Percentiles rank a stretch among this genome's conserved stretches.
Conservation (phyloP, 1,140 invertebrate species). For the Anagrus nilaparvatae region DNA sequence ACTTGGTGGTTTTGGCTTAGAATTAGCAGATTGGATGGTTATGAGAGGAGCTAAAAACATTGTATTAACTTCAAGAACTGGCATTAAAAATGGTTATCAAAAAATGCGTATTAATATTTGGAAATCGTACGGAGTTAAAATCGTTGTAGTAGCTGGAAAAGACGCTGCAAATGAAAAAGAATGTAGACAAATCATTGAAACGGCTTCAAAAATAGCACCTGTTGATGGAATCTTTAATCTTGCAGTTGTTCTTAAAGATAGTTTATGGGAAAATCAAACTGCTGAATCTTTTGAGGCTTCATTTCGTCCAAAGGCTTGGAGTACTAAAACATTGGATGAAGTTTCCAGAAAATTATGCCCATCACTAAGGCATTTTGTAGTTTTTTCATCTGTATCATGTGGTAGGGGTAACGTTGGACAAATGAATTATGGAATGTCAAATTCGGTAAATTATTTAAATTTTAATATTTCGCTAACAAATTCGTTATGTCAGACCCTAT, state of each 20-base stretch:
- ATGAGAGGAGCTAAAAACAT: conserved; percentile 56
- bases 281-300: conserved; percentile 38
- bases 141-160: conserved; percentile 40
- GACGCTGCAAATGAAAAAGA: conserved; percentile 41
- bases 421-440: conserved; percentile 62
- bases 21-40: conserved; percentile 66
- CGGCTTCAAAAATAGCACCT: conserved; percentile 47
- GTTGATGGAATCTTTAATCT: conserved; percentile 73
- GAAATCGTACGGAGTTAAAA: conserved; percentile 44
- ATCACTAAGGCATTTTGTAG: conserved; percentile 45
- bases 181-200: conserved; percentile 46
- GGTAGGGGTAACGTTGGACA: conserved; percentile 71
- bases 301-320: conserved; percentile 41
- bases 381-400: conserved; percentile 68
- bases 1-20: conserved; percentile 72
- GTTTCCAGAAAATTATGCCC: conserved; percentile 43
- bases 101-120: conserved; percentile 38
- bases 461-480: too few species aligned
- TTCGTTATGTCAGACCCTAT: too few species aligned
- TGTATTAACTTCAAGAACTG: conserved; percentile 59
- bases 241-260: conserved; percentile 52
- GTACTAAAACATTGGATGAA: conserved; percentile 42
- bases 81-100: conserved; percentile 63
- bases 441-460: conserved; percentile 30
- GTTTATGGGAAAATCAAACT: conserved; percentile 44